Evolutionary conservation across 2,797 vertebrate genomes (phyloP).

Genomic region (Semaprochilodus insignis): DNA sequence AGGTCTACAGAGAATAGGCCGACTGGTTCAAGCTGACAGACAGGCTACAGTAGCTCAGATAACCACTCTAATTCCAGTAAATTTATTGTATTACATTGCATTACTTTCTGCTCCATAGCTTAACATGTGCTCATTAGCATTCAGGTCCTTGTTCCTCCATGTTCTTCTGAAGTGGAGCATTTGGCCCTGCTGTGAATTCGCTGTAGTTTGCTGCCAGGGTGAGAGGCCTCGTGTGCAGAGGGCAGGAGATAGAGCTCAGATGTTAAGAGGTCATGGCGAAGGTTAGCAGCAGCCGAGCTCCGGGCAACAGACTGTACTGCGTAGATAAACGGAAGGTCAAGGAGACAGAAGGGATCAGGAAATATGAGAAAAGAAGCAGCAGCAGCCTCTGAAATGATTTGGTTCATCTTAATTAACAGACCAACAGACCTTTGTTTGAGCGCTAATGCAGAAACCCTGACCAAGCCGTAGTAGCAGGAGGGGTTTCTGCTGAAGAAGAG

Average conservation of each 20-base stretch:
- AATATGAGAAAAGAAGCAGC: not conserved
- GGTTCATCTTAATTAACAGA: slow-evolving; percentile 6
- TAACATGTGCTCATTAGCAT: slow-evolving; percentile 19
- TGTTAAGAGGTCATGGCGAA: slow-evolving; percentile 34
- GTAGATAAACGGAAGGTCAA: slow-evolving; percentile 41
- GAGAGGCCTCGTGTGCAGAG: not conserved
- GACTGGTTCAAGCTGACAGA: too few relatives aligned
- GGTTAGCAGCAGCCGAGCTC: slow-evolving; percentile 3
- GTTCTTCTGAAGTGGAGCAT: slow-evolving; percentile 17
- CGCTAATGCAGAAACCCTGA: not conserved
- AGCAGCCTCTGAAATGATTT: not conserved
- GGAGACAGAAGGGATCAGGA: slow-evolving; percentile 2
- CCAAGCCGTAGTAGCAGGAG: not conserved
- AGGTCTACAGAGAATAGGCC: too few relatives aligned
- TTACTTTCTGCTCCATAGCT: not conserved
- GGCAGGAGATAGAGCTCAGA: not conserved
- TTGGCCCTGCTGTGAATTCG: slow-evolving; percentile 6
- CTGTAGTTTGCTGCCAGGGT: not conserved
- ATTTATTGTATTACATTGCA: not conserved
- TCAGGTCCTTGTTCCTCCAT: not conserved
- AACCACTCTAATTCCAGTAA: not conserved
- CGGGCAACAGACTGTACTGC: slow-evolving; percentile 2
- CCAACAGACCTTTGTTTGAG: slow-evolving; percentile 11
- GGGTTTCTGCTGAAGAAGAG: not conserved
- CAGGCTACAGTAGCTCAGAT: too few relatives aligned